Evolutionary conservation across 1,140 invertebrate genomes (phyloP).

Genomic region (Pseudomyrmex flavicornis): DNA sequence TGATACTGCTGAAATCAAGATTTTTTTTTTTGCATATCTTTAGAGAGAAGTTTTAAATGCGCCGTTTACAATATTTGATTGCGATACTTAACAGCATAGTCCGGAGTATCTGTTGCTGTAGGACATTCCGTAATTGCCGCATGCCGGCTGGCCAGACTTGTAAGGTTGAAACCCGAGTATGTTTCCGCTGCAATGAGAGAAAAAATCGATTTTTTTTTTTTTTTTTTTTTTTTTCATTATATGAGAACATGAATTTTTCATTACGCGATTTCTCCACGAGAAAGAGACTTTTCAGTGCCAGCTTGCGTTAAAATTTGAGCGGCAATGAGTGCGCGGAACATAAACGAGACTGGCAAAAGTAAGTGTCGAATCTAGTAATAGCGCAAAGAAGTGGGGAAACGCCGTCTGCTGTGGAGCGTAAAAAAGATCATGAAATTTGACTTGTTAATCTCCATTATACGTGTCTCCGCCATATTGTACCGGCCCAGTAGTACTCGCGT

Average conservation of each 20-base stretch:
- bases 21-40: background rate
- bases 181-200: slow-evolving; percentile 87
- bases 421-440: too few relatives aligned
- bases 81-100: slow-evolving; percentile 89
- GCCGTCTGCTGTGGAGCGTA: too few relatives aligned
- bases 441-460: too few relatives aligned
- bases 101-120: slow-evolving; percentile 91
- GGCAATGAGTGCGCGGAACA: background rate
- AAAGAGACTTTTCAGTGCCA: too few relatives aligned
- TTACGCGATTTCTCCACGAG: background rate
- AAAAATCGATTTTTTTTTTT: background rate
- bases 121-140: slow-evolving; percentile 88
- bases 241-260: background rate
- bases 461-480: too few relatives aligned
- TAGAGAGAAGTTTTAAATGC: background rate
- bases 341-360: background rate
- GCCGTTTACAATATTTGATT: background rate
- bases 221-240: background rate
- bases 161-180: slow-evolving; percentile 91
- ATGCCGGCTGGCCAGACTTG: slow-evolving; percentile 90
- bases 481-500: too few relatives aligned
- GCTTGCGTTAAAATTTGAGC: too few relatives aligned
- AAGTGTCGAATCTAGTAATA: too few relatives aligned
- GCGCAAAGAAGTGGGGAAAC: too few relatives aligned
- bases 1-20: background rate